These are phyloP conservation scores for Acanthornis magna DNA, from an alignment of 2,797 vertebrate species.

Conservation along the genomic window DNA sequence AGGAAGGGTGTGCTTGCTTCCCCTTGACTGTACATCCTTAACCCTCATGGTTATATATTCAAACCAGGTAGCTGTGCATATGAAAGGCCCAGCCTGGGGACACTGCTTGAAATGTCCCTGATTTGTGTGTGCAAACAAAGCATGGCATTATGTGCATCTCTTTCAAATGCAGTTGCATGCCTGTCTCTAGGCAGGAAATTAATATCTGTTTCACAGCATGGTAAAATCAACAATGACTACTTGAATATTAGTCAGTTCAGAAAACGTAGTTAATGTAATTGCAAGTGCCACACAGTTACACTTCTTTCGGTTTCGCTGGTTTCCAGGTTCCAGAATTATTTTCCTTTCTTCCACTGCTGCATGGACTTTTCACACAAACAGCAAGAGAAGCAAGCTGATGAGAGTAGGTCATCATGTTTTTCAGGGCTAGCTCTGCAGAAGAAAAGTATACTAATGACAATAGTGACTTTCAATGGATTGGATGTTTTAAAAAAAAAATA, in stretches of 20 bases:
- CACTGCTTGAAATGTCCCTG: not conserved
- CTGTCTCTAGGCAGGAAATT: slow-evolving; percentile 10
- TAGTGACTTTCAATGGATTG: not conserved
- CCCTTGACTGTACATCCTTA: not conserved
- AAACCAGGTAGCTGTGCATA: not conserved
- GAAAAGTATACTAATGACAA: not conserved
- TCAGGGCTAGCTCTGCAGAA: not conserved
- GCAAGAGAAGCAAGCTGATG: not conserved
- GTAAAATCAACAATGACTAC: not conserved
- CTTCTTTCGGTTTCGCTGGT: not conserved
- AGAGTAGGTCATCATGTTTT: not conserved
- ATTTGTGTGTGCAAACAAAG: not conserved
- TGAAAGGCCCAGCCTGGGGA: not conserved
- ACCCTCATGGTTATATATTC: not conserved
- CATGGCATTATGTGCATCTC: not conserved
- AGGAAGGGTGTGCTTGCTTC: not conserved
- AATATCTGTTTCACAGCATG: not conserved
- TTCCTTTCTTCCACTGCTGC: not conserved
- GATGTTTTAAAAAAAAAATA: not conserved
- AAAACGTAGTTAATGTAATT: not conserved
- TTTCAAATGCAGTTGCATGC: not conserved
- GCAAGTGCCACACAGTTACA: not conserved
- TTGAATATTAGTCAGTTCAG: not conserved
- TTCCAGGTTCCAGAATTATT: not conserved
- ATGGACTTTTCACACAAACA: not conserved